Evolutionary conservation across 2,113 vertebrate species (phyloP).

Genomic region (Dicentrarchus labrax): DNA sequence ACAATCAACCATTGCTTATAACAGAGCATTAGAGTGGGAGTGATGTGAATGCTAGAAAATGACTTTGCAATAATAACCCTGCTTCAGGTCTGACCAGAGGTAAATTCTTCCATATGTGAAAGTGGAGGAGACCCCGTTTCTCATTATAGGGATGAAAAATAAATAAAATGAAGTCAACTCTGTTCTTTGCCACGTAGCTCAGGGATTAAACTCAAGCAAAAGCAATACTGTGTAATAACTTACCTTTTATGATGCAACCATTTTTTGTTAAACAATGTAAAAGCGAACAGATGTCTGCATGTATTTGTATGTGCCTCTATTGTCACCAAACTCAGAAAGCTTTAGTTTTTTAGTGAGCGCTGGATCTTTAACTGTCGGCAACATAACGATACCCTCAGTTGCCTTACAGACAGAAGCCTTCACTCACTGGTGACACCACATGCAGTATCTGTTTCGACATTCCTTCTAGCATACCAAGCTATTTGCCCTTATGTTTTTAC

Average conservation of each 20-base stretch:
- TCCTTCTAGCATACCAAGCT: not conserved
- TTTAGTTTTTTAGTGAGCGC: not conserved
- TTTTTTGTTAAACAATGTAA: constrained; percentile 15
- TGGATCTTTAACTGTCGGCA: not conserved
- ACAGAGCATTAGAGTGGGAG: not conserved
- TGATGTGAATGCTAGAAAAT: constrained; percentile 13
- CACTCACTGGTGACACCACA: not conserved
- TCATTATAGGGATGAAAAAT: constrained; percentile 54
- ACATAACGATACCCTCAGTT: not conserved
- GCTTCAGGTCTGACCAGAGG: constrained; percentile 53
- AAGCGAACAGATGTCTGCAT: constrained; percentile 34
- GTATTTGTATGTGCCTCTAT: not conserved
- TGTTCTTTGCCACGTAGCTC: constrained; percentile 44
- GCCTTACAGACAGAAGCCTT: not conserved
- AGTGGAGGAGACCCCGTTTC: constrained; percentile 46
- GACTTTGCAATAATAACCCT: constrained; percentile 40
- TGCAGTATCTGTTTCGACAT: not conserved
- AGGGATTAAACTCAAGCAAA: constrained; percentile 25
- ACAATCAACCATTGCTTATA: not conserved
- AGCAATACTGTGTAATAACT: not conserved
- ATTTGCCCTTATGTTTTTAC: not conserved
- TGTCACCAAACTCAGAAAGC: constrained; percentile 27
- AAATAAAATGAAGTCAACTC: constrained; percentile 38
- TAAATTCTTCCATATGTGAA: constrained; percentile 69
- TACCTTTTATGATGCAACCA: constrained; percentile 1